Evolutionary conservation across 2,888 invertebrate genomes (phyloP).

Genomic region (Pasiphila rectangulata): DNA sequence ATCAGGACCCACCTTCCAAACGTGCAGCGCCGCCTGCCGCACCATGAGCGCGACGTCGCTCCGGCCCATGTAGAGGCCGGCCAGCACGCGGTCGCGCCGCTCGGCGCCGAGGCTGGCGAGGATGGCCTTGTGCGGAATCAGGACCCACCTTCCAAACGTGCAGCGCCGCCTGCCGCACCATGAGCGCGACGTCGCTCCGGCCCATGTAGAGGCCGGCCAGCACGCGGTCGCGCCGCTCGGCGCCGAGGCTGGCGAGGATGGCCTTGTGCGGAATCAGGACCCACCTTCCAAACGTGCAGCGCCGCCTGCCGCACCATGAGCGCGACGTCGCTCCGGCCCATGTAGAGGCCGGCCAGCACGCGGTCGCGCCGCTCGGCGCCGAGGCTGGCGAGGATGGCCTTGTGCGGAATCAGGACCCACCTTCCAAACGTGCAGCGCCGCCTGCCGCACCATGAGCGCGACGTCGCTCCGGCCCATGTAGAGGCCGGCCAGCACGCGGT

Average conservation of each 20-base stretch:
- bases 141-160: conserved; percentile 99
- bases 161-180: conserved; percentile 98
- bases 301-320: conserved; percentile 98
- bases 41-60: conserved; percentile 99
- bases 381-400: conserved; percentile 92
- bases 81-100: conserved; percentile 93
- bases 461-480: conserved; percentile 99
- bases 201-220: conserved; percentile 98
- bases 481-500: conserved; percentile 94
- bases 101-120: conserved; percentile 93
- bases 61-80: conserved; percentile 97
- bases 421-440: conserved; percentile 99
- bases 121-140: conserved; percentile 95
- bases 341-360: conserved; percentile 96
- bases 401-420: too few species aligned
- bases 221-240: conserved; percentile 94
- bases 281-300: conserved; percentile 99
- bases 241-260: conserved; percentile 93
- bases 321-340: conserved; percentile 99
- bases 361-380: conserved; percentile 95
- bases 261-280: conserved; percentile 95
- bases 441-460: conserved; percentile 98
- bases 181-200: conserved; percentile 96
- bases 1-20: too few species aligned
- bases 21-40: conserved; percentile 97